A percentile compares a stretch with the other conserved stretches of the same genome.
phyloP scores from a whole-genome alignment of 2,797 vertebrate genomes.

The Pteronotus mesoamericanus region DNA sequence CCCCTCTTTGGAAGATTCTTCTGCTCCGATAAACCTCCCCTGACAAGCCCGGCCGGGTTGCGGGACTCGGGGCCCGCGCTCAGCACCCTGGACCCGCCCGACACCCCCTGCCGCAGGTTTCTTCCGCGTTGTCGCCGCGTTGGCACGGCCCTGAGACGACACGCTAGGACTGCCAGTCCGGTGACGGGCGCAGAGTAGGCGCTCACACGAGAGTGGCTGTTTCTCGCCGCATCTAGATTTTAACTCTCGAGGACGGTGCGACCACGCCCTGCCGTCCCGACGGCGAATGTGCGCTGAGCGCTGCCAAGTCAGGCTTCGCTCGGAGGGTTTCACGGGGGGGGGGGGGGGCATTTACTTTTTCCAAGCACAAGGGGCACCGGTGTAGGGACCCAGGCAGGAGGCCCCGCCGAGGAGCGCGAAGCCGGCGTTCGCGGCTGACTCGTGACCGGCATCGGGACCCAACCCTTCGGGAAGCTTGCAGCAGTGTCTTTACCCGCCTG shows the following conservation, averaged over 20 bases:
- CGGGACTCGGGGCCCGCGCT: accelerated
- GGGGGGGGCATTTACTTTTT: accelerated
- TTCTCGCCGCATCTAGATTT: no score
- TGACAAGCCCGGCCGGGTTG: accelerated
- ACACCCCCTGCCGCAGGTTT: neutral
- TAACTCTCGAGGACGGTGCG: no score
- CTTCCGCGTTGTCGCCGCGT: no score
- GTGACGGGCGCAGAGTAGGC: no score
- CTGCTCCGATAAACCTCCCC: accelerated
- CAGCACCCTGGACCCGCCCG: no score
- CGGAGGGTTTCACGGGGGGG: accelerated
- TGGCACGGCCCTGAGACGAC: no score
- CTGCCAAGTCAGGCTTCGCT: neutral
- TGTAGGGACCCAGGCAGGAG: accelerated
- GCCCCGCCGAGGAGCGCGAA: accelerated
- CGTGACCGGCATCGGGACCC: accelerated
- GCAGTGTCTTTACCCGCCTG: no score
- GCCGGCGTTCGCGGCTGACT: accelerated
- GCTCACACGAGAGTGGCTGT: no score
- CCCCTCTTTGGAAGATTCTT: neutral
- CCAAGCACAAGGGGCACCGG: accelerated
- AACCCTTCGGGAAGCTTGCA: accelerated
- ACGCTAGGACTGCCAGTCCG: no score
- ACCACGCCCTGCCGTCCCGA: accelerated
- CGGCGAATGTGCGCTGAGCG: no score